Evolutionary conservation across 2,113 vertebrate species (phyloP), one percentile per base, ranked within the genome.

Genomic region (Camelus dromedarius): DNA sequence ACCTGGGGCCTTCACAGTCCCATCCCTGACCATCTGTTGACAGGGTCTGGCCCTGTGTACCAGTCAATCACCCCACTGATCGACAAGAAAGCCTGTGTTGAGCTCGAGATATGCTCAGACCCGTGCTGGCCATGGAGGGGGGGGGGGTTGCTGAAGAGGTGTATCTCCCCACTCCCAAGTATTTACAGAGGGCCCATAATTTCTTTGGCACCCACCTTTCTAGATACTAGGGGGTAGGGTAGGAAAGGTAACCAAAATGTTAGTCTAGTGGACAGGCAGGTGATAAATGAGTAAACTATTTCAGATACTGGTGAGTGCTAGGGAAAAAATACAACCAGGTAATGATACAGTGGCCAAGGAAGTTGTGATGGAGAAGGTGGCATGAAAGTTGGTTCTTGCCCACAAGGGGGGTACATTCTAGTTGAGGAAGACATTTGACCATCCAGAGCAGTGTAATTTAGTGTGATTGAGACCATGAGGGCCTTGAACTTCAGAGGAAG

Each of bases 1-100:
- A 83, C 62, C 24, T 90, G 50, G 38, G 67, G 62, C 85, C 38
- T 48, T 94, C 20, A 20, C 58, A 67, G 82, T 86, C 60, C 52
- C 32, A 52, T 35, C 66, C 19, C 30, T 54, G 54, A 52, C 46
- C 52, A 62, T 77, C 88, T 91, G 67, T 46, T 66, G 92, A 46
- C 79, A 86, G 38, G 13, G 8, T 2, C 46, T 52, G 24, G 28
- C 52, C 42, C 80, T n/a, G 8, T 14, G 14, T 22, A n/a, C 66
- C 56, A 80, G 88, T 72, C 70, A 50, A 7, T 83, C 81, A 86
- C 22, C 54, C 70, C 56, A 11, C 50, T 5, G 26, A 70, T 56
- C 84, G 76, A 13, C 69, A 46, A 64, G 90, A 42, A 73, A 82
- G 18, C 24, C 11, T 6, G 1, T 52, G 35, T 72, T 48, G 62